These are phyloP conservation scores for Erythrolamprus reginae DNA, from an alignment of 2,113 vertebrate species.

Conservation along the genomic window DNA sequence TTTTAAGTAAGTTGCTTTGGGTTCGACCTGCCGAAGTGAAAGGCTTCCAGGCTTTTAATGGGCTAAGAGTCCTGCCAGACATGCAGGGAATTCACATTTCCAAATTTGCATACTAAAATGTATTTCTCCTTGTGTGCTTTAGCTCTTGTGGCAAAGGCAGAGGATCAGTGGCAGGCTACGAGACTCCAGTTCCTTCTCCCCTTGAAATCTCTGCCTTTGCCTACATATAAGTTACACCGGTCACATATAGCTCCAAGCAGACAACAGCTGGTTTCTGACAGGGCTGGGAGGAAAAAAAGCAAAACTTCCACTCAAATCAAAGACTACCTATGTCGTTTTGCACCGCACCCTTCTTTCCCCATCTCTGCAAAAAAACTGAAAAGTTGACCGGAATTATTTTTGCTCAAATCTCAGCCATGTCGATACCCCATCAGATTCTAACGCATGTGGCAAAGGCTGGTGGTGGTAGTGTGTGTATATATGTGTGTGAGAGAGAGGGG, in stretches of 20 bases:
- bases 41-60: constrained; percentile 13
- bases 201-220: not conserved
- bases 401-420: not conserved
- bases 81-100: constrained; percentile 38
- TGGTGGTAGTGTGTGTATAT: not conserved
- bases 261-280: not conserved
- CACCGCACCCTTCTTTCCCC: not conserved
- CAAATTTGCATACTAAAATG: constrained; percentile 34
- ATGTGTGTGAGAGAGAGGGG: too few species aligned
- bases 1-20: constrained; percentile 46
- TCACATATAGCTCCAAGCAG: not conserved
- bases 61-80: constrained; percentile 1
- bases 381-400: constrained; percentile 1
- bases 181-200: not conserved
- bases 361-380: not conserved
- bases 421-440: not conserved
- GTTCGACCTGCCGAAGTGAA: constrained; percentile 36
- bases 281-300: constrained; percentile 2
- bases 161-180: constrained; percentile 23
- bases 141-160: constrained; percentile 2
- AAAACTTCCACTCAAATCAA: constrained; percentile 24
- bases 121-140: constrained; percentile 22
- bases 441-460: not conserved
- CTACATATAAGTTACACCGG: constrained; percentile 5
- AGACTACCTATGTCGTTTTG: not conserved